Evolutionary conservation across 2,113 vertebrate genomes (phyloP).

Genomic region (Butastur rufipennis): DNA sequence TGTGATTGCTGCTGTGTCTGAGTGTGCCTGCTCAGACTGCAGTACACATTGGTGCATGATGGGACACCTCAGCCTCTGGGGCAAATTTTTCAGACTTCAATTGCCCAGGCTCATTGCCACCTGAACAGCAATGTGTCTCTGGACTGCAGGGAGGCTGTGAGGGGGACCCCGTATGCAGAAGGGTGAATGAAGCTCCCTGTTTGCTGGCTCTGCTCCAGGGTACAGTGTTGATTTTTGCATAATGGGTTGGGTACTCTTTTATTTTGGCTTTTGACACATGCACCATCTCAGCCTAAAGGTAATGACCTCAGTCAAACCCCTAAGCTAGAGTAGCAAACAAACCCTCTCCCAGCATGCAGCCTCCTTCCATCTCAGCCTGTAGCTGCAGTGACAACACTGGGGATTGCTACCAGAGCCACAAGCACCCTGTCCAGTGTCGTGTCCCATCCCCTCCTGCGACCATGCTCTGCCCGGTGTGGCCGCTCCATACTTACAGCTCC

Average conservation of each 20-base stretch:
- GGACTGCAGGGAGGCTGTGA: not conserved
- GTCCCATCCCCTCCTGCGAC: too few relatives aligned
- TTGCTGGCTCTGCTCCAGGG: not conserved
- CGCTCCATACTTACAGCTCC: slow-evolving; percentile 86
- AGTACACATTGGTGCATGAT: fast-evolving
- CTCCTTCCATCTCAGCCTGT: not conserved
- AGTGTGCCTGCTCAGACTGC: not conserved
- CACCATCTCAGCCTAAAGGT: not conserved
- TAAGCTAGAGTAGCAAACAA: not conserved
- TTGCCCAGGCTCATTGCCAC: not conserved
- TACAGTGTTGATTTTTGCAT: not conserved
- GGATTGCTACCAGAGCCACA: not conserved
- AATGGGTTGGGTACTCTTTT: not conserved
- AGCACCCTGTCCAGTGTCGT: not conserved
- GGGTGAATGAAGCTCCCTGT: not conserved
- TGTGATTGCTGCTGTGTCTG: not conserved
- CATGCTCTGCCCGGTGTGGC: fast-evolving
- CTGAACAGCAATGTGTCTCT: fast-evolving
- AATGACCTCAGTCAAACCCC: not conserved
- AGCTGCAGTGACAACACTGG: not conserved
- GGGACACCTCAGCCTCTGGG: not conserved
- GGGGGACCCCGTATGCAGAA: not conserved
- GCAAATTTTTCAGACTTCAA: fast-evolving
- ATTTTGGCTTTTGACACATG: not conserved
- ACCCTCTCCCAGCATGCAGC: fast-evolving